These are phyloP conservation scores for mouse (Mus musculus) DNA, from an alignment of 2,113 vertebrate genomes.

Conservation along the genomic window GRCm39 chr4:133568501-133569000, in stretches of 20 bases:
- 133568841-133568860: background rate
- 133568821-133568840: background rate
- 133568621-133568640: background rate
- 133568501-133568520: slow-evolving; percentile 69
- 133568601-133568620: slow-evolving; percentile 51
- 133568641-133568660: background rate
- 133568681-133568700: background rate
- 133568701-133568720: background rate
- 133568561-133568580: slow-evolving; percentile 74
- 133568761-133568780: background rate
- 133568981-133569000: too few species aligned
- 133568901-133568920: background rate
- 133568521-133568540: slow-evolving; percentile 12
- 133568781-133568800: background rate
- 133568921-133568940: too few species aligned
- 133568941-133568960: too few species aligned
- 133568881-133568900: background rate
- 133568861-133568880: background rate
- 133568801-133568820: background rate
- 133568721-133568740: background rate
- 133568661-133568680: background rate
- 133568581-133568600: slow-evolving; percentile 73
- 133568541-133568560: slow-evolving; percentile 60
- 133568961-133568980: too few species aligned
- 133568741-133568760: background rate